Evolutionary conservation across 2,888 invertebrate genomes (phyloP), one percentile per base, ranked within the genome.

Genomic region (Eristalis pertinax): DNA sequence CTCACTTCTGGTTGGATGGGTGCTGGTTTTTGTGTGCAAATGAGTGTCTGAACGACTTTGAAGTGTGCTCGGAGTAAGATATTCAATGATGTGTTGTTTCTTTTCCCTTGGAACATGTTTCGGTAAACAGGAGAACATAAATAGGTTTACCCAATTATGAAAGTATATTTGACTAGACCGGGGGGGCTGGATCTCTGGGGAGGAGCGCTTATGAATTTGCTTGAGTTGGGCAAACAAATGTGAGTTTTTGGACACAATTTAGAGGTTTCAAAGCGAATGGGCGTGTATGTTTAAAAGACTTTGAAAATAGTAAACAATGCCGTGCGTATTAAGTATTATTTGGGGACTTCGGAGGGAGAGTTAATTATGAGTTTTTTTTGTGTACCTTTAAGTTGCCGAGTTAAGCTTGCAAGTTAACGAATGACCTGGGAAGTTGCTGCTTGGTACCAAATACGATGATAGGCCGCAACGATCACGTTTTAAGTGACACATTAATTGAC

Each of bases 71-170:
- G 19, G 50, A 19, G 50, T 19, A 19, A 19, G 50, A 19, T 50
- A 50, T 50, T 38, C 38, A 38, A 38, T 13, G 35, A 13, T 19
- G 19, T 13, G 60, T 60, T 69, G 8, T 32, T 32, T 32, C 7
- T 32, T 32, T 32, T 32, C 7, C 56, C 22, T 43, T 69, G 69
- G 68, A 43, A 41, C 56, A 68, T 76, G 43, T 76, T 68, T 68
- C 43, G 43, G 62, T 50, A 38, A 77, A 77, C 62, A 63, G 43
- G 43, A n/a, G 43, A 24, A 60, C 58, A 35, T 32, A 29, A 32
- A 60, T 76, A 8, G 62, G 60, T 62, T 76, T 76, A 50, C 24
- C 41, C 76, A 29, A 62, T 67, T 76, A 76, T 62, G 68, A 32
- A 24, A 50, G 68, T 62, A 76, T 62, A 62, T 68, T 76, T 50